phyloP scores from a whole-genome alignment of 1,140 invertebrate genomes.

The Myzus persicae region DNA sequence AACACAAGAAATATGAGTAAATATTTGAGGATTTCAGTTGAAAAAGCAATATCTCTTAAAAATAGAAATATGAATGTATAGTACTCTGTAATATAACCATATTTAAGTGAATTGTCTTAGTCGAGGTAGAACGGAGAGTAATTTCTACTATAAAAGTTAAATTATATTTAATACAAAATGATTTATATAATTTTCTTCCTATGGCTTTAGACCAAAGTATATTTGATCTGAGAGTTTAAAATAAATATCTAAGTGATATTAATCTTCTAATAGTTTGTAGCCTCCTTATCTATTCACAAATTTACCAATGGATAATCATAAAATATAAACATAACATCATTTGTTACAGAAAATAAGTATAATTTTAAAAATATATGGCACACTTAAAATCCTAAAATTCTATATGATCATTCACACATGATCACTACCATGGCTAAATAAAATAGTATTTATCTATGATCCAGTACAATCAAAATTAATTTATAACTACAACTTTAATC shows the following conservation, averaged over 20 bases:
- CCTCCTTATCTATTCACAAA: background rate
- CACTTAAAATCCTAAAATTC: background rate
- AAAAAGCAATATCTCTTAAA: no score
- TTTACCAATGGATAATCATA: background rate
- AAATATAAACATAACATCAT: constrained; percentile 12
- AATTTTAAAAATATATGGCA: background rate
- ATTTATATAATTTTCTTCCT: background rate
- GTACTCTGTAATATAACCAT: background rate
- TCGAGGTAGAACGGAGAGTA: background rate
- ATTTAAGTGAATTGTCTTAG: background rate
- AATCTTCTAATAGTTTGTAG: background rate
- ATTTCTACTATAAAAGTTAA: background rate
- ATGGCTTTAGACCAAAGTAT: background rate
- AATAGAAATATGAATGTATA: background rate
- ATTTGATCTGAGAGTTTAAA: background rate
- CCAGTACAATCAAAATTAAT: background rate
- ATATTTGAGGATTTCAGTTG: no score
- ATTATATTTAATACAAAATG: background rate
- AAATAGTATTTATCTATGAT: background rate
- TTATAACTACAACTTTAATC: background rate
- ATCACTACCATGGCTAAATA: background rate
- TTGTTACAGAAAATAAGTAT: background rate
- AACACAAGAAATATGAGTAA: no score
- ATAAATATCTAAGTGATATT: background rate
- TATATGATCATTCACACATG: background rate